Evolutionary conservation across 1,140 invertebrate genomes (phyloP).

Genomic region (Anoplolepis gracilipes): DNA sequence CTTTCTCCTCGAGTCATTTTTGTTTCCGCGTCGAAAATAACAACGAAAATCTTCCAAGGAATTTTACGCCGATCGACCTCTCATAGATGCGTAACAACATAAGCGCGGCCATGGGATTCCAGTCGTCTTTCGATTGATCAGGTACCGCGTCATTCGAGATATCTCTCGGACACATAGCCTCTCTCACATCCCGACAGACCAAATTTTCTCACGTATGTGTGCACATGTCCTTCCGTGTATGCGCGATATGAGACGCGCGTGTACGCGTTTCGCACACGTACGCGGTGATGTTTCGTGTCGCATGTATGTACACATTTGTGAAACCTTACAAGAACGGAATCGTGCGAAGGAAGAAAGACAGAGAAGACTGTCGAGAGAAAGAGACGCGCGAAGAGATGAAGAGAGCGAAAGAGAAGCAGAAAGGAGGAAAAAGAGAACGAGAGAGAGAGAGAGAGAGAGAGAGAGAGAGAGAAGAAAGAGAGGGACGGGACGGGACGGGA

Average conservation of each 20-base stretch:
- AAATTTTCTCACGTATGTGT: conserved; percentile 60
- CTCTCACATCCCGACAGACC: conserved; percentile 70
- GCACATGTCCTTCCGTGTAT: not conserved
- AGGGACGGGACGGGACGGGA: conserved; percentile 17
- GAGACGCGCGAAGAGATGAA: not conserved
- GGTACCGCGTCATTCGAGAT: conserved; percentile 72
- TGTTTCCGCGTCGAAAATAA: conserved; percentile 38
- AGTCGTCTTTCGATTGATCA: conserved; percentile 75
- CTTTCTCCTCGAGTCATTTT: not conserved
- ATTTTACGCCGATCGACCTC: conserved; percentile 56
- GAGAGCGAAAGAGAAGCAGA: not conserved
- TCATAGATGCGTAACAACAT: conserved; percentile 43
- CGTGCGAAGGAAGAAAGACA: conserved; percentile 54
- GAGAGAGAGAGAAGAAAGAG: not conserved
- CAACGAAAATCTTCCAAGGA: conserved; percentile 52
- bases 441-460: not conserved
- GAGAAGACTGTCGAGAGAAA: conserved; percentile 18
- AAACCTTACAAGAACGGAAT: conserved; percentile 70
- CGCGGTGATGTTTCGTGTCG: conserved; percentile 7
- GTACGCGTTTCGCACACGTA: conserved; percentile 37
- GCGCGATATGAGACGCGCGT: not conserved
- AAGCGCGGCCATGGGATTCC: conserved; percentile 52
- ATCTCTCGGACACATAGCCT: conserved; percentile 74
- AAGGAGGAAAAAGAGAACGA: conserved; percentile 14
- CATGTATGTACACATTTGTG: conserved; percentile 14